Evolutionary conservation across 2,113 vertebrate genomes (phyloP), one percentile per base, ranked within the genome.

Genomic region (Austrofundulus limnaeus): DNA sequence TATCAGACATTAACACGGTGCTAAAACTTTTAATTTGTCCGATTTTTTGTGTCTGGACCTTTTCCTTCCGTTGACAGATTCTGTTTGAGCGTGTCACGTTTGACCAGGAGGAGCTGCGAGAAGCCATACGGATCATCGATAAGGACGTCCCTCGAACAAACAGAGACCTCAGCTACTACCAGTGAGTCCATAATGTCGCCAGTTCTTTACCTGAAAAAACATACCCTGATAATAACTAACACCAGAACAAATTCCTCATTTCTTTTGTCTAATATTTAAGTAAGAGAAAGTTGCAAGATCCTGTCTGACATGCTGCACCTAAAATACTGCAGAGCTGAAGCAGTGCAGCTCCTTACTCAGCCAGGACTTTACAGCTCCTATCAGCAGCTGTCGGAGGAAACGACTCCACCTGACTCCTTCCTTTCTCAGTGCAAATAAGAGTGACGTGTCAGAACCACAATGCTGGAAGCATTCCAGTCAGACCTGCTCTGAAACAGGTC

Each of bases 81-180:
- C 69, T 92, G 61, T 89, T 92, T 84, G 89, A 92, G 66, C 84
- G 92, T 2, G 76, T 85, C 16, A 80, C 75, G 0, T 88, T 93
- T 77, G 87, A 94, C 42, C 48, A 79, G 11, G 71, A 81, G 34
- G 89, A 92, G 61, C 89, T 94, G 20, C 84, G 69, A 55, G 92
- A 94, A 77, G 91, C 92, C 21, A 82, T 87, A 58, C 75, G 92
- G 17, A 93, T 94, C 68, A 92, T 93, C 66, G 90, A 93, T 75
- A 94, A 93, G 66, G 93, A 93, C 43, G 90, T 92, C 2, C 90
- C 93, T 0, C 82, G 93, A 68, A 94, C 93, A 11, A 91, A 89
- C 78, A 78, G 93, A 85, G 86, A 87, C 57, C 79, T 94, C 43
- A 78, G 72, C 61, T 94, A 90, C 65, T 93, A 91, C 84, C 84